Base-by-base conservation (phyloP, 2,797 vertebrate species). In the Nyctalus aviator region DNA sequence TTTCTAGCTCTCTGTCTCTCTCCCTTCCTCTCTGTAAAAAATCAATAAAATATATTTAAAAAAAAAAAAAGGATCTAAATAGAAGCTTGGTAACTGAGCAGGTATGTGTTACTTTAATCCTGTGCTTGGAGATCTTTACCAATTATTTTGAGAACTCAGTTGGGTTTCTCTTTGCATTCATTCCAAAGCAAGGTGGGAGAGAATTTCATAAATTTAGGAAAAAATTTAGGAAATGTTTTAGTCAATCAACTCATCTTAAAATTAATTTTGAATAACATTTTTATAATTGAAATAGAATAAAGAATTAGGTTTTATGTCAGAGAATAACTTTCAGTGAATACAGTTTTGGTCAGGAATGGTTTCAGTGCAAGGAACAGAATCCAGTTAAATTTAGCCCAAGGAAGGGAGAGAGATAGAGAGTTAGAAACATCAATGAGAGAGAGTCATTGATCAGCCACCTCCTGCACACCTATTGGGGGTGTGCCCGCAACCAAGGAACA, bases 211-310 rank as follows among this genome's bases (percentile, higher is more conserved):
- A 44, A 55, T 79, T 92, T 94, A 64, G 82, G 21, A 94, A 41
- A 92, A 57, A 57, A 75, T 92, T 57, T 92, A 17, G 89, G 20
- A 92, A 77, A 66, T 79, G 17, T 90, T 90, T 68, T 57, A 73
- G 82, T 46, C 30, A 90, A 78, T 62, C 20, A 53, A 8, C 17
- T 75, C 50, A 82, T 0, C 0, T 87, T 81, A 53, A 86, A 90
- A 35, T n/a, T 87, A 78, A 41, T 89, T 86, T 78, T 93, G 53
- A 78, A 77, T 87, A 90, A n/a, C 35, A 88, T 79, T 79, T 88
- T 94, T 66, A 62, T 91, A 85, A 55, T 83, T 86, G 77, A 91
- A 93, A 48, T 77, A 83, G n/a, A 76, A 86, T 76, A n/a, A 59
- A 75, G 12, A 82, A 57, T 90, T 57, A 17, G 5, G 90, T 87